Evolutionary conservation across 2,113 vertebrate species (phyloP).

Genomic region (Alouatta palliata): DNA sequence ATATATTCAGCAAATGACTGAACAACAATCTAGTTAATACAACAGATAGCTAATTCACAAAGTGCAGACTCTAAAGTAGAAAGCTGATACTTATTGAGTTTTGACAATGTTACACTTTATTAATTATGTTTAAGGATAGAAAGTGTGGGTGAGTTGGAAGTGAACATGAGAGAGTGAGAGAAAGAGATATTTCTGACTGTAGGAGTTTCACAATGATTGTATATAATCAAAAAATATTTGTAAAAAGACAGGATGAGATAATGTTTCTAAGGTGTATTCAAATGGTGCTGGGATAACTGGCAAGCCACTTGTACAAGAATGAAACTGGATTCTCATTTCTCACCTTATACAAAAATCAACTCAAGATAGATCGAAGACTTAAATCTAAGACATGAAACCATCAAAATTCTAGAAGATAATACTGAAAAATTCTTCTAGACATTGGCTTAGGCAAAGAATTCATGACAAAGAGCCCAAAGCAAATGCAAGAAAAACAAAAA

Average conservation of each 20-base stretch:
- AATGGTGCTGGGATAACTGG: too few species aligned
- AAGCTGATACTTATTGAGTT: background rate
- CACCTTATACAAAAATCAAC: too few species aligned
- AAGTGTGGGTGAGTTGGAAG: background rate
- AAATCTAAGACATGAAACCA: too few species aligned
- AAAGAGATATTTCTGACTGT: background rate
- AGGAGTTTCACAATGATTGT: background rate
- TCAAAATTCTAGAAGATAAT: too few species aligned
- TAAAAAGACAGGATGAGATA: background rate
- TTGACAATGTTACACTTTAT: background rate
- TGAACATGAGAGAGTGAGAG: background rate
- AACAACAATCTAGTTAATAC: background rate
- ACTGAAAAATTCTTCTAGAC: too few species aligned
- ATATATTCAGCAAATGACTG: background rate
- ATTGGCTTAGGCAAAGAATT: too few species aligned
- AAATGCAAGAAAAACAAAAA: too few species aligned
- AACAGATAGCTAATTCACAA: background rate
- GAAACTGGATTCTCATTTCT: too few species aligned
- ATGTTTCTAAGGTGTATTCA: too few species aligned
- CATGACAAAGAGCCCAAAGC: too few species aligned
- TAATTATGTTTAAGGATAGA: background rate
- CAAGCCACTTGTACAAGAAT: too few species aligned
- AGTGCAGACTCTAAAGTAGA: background rate
- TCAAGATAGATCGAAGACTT: too few species aligned
- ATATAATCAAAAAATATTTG: background rate